Percentiles rank a stretch among this genome's conserved stretches.
These are phyloP conservation scores for Cryptosula pallasiana DNA, from an alignment of 2,888 invertebrate species.

Conservation along the genomic window DNA sequence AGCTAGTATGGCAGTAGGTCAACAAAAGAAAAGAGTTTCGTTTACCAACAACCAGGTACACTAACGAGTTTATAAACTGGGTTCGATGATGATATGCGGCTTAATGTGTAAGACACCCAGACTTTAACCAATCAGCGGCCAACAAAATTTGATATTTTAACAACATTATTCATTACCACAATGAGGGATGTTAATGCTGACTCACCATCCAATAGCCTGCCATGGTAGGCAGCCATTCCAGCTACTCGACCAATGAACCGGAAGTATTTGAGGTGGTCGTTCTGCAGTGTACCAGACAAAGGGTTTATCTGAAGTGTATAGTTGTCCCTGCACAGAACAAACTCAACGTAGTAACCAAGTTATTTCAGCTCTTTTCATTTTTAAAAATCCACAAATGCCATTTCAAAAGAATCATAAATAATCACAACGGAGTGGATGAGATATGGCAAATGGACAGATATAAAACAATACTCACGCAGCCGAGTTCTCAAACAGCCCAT, in stretches of 20 bases:
- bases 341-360: neutral
- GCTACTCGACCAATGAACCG: slow-evolving; percentile 96
- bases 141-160: too few relatives aligned
- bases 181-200: too few relatives aligned
- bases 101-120: too few relatives aligned
- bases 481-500: slow-evolving; percentile 97
- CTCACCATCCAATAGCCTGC: slow-evolving; percentile 89
- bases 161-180: too few relatives aligned
- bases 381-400: neutral
- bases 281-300: slow-evolving; percentile 92
- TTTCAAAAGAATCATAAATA: neutral
- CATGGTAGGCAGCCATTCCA: slow-evolving; percentile 99
- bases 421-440: neutral
- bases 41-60: too few relatives aligned
- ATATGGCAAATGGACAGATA: neutral
- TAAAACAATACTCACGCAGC: slow-evolving; percentile 71
- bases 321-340: slow-evolving; percentile 67
- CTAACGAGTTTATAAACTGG: too few relatives aligned
- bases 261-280: slow-evolving; percentile 95
- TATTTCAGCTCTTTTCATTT: too few relatives aligned
- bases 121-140: too few relatives aligned
- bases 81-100: too few relatives aligned
- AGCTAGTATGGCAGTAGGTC: too few relatives aligned
- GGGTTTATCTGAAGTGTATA: slow-evolving; percentile 99
- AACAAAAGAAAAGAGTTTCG: too few relatives aligned